These are phyloP conservation scores for Coluber constrictor DNA, from an alignment of 2,797 vertebrate species.

Conservation along the genomic window DNA sequence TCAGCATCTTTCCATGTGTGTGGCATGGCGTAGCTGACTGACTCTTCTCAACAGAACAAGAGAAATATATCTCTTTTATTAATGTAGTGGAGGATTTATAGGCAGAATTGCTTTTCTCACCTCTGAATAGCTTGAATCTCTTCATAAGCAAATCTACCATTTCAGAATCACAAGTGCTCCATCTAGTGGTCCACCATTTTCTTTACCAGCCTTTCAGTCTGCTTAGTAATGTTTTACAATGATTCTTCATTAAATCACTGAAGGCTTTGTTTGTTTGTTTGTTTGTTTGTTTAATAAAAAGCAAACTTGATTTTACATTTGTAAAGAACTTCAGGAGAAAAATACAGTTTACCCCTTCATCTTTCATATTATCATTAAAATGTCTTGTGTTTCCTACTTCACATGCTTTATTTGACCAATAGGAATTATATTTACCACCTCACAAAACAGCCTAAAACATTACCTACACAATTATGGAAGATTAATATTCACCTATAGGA, in stretches of 20 bases:
- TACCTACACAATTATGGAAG: neutral
- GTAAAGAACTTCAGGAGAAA: constrained; percentile 22
- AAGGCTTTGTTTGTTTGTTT: neutral
- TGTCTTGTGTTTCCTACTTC: neutral
- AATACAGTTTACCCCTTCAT: neutral
- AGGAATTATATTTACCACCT: neutral
- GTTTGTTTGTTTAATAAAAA: constrained; percentile 18
- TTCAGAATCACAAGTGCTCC: constrained; percentile 72
- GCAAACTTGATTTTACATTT: constrained; percentile 42
- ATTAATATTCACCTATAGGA: neutral
- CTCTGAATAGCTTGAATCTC: constrained; percentile 29
- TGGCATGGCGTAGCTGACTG: constrained; percentile 29
- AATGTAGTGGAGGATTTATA: constrained; percentile 30
- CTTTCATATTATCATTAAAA: neutral
- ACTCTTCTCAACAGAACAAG: constrained; percentile 40
- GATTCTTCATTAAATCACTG: neutral
- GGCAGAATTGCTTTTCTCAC: constrained; percentile 36
- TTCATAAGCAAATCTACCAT: constrained; percentile 2
- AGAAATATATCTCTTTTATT: constrained; percentile 15
- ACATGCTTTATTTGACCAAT: neutral
- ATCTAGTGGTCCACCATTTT: constrained; percentile 66
- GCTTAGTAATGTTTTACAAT: neutral
- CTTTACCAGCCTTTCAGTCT: neutral
- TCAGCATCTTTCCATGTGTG: constrained; percentile 17
- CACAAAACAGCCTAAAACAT: neutral